Evolutionary conservation across 2,888 invertebrate species (phyloP), one percentile per base, ranked within the genome.

Genomic region (Phymatocera aterrima): DNA sequence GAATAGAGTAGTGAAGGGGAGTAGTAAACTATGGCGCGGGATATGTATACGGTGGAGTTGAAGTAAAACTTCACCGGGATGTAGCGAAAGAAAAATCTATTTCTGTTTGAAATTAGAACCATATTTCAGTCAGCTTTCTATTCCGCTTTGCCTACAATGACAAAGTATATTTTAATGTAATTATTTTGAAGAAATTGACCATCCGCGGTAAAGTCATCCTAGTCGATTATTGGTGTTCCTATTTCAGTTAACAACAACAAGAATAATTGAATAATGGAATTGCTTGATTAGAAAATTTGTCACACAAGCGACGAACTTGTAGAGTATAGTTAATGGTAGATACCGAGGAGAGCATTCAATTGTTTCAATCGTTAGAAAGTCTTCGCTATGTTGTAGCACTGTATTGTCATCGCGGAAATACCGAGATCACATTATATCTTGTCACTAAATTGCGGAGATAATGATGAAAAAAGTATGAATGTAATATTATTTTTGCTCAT

Each of bases 311-410:
- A 68, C 15, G 46, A 28, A 46, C 43, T 64, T 37, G 24, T 40
- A 43, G 0, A 43, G n/a, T 24, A 46, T 68, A n/a, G n/a, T n/a
- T n/a, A n/a, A n/a, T n/a, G n/a, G n/a, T 18, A 54, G 21, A 18
- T 21, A 3, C 43, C 24, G 8, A 15, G 8, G 43, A 8, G 28
- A 46, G 24, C 24, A n/a, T 24, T 68, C 28, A 68, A 68, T 68
- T 68, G 24, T 46, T 68, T 68, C 57, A 57, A 57, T 57, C 57
- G 21, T 24, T 68, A 28, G 68, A 68, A 68, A 68, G 68, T 46
- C 24, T 40, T 68, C 18, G 37, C 34, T 34, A 37, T 43, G 1
- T 43, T 8, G 43, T 54, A 54, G 8, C 21, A 15, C 8, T 54
- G 8, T 15, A 54, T 46, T 68, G 43, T 68, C 68, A 46, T 43